Evolutionary conservation across 92 coral and sea anemone species (phyloP), one percentile per base, ranked within the genome.

Genomic region (Parazoanthus darwini): DNA sequence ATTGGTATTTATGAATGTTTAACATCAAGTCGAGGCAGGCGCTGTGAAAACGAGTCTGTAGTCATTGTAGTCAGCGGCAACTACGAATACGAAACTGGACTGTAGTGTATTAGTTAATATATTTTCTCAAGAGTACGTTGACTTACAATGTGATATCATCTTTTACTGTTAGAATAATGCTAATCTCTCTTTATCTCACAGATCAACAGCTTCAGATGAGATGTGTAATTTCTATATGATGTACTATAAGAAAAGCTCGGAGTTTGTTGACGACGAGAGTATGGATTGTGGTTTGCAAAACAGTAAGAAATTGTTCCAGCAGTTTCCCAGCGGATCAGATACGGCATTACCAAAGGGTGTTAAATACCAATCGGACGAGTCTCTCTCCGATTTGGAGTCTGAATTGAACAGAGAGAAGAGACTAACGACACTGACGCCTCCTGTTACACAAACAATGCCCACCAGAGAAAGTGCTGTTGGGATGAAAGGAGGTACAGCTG

Each of bases 191-290:
- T 23, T 85, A 75, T 77, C 58, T 89, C 91, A 44, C 92, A 97
- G 99, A 56, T 3, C 95, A 38, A 78, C 96, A 39, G 93, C 92
- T 68, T 26, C 77, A 56, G 99, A 97, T 58, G 99, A 97, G 84
- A 97, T 97, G 99, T 97, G 99, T 73, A 97, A 97, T 84, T 97
- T 97, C 88, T 97, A 97, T 92, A 92, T 97, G 82, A 97, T 97
- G 99, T 97, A 94, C 87, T 97, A 94, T 91, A 26, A 67, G 87
- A 77, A 71, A 35, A 80, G 67, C 46, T 73, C 78, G 6, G 66
- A 81, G 35, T 14, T 33, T 25, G 15, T 51, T 51, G 70, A 6
- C 8, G 68, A 72, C n/a, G n/a, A 77, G 3, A 80, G 82, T n/a
- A 83, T 86, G 54, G 81, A 74, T 25, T 93, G 98, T 80, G 88